These are phyloP conservation scores for Eulemur coronatus DNA, from an alignment of 2,797 vertebrate species.

Conservation along the genomic window DNA sequence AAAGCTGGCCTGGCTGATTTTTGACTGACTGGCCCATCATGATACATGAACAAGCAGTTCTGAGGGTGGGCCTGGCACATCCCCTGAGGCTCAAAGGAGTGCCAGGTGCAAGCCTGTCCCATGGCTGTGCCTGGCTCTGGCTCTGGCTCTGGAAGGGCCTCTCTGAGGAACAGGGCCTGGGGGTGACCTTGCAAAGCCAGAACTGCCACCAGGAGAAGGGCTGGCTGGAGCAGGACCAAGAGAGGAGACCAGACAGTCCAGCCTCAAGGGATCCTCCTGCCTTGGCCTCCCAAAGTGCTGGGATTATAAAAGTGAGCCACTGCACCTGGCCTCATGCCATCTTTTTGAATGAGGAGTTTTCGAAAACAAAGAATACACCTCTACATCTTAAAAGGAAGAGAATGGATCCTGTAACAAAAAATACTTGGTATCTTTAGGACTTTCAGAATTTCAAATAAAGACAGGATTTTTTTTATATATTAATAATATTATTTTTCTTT, in stretches of 20 bases:
- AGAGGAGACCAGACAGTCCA: background rate
- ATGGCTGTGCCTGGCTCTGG: background rate
- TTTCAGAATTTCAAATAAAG: slow-evolving; percentile 20
- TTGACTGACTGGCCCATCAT: background rate
- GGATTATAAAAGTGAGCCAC: background rate
- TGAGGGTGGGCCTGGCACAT: background rate
- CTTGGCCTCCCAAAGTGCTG: background rate
- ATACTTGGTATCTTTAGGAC: background rate
- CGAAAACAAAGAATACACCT: slow-evolving; percentile 17
- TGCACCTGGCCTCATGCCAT: background rate
- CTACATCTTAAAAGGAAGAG: background rate
- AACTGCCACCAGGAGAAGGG: background rate
- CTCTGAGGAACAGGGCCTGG: background rate
- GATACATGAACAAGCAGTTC: background rate
- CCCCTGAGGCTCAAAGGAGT: background rate
- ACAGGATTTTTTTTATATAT: background rate
- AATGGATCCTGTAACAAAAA: background rate
- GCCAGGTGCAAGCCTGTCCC: background rate
- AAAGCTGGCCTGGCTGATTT: background rate
- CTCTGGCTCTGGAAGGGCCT: background rate
- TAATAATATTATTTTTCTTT: background rate
- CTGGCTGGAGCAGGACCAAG: background rate
- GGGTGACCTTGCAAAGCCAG: background rate
- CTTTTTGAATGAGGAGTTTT: background rate
- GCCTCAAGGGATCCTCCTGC: background rate